These are phyloP conservation scores for Siphlonurus alternatus DNA, from an alignment of 2,888 invertebrate genomes.

Conservation along the genomic window DNA sequence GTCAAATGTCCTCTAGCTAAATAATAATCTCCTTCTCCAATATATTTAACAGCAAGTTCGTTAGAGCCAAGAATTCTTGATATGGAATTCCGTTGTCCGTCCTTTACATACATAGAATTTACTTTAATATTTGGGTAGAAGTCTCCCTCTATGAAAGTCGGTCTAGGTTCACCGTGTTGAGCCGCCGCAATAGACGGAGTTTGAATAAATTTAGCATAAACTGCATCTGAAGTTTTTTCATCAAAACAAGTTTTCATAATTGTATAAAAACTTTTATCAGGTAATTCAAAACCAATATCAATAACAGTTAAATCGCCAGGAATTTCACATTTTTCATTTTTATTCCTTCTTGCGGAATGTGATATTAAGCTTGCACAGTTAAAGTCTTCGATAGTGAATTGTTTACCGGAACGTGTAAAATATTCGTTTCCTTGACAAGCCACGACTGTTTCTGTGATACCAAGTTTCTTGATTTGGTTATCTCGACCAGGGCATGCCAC, in stretches of 20 bases:
- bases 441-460: background rate
- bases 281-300: background rate
- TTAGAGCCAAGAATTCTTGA: background rate
- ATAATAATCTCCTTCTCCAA: conserved; percentile 17
- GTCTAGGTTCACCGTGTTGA: background rate
- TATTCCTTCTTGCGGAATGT: background rate
- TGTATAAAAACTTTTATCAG: background rate
- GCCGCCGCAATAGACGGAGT: background rate
- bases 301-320: background rate
- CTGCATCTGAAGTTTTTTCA: background rate
- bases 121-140: background rate
- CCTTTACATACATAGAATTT: background rate
- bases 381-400: background rate
- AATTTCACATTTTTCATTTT: background rate
- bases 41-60: background rate
- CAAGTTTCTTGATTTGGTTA: background rate
- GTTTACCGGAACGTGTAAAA: background rate
- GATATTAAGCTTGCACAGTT: background rate
- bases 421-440: background rate
- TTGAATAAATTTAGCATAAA: background rate
- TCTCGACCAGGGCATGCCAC: background rate
- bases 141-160: background rate
- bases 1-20: conserved; percentile 42
- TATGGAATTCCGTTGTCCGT: conserved; percentile 1
- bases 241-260: conserved; percentile 1